Base-by-base conservation (phyloP, 2,888 invertebrate genomes). In the Idaea dimidiata region DNA sequence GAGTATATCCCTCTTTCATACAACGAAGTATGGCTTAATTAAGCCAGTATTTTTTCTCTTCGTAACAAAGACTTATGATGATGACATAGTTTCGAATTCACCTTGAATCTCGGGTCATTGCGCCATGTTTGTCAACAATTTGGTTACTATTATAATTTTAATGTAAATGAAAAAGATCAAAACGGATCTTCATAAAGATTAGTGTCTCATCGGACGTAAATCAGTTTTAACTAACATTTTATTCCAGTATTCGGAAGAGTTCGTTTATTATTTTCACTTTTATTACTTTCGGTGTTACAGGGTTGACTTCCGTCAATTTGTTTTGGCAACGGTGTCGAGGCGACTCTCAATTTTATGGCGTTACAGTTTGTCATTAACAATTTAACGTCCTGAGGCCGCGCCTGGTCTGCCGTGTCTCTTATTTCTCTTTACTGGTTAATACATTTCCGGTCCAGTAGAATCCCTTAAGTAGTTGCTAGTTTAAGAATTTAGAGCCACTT, bases 221-320 rank as follows among this genome's bases (percentile, higher is more conserved):
- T 68, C 68, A 71, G 63, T 65, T 71, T 71, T 67, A n/a, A 68
- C 66, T 67, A 67, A 64, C 57, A 63, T 69, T 69, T 67, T 69
- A 69, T 61, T 61, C 59, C 62, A 55, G 62, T 65, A 58, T 66
- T 66, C 67, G 62, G 62, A 67, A 66, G 63, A 18, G 61, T 43
- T 69, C 66, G 65, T 65, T 68, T 64, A 64, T 64, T 55, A 63
- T 59, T 70, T 68, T 64, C 60, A 60, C 62, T 68, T 71, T 71
- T 71, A 70, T 67, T 57, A 66, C 67, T 61, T 61, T 58, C 59
- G 61, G 63, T 62, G 66, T 63, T 17, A 16, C 24, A 62, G 67
- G 62, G 56, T 62, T 59, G 59, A 62, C 69, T 69, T 68, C 68
- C 69, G 68, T 64, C 60, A 60, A 60, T 63, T 63, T 61, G 59